Conservation (phyloP, 1,140 invertebrate genomes). For the Papilio machaon region DNA sequence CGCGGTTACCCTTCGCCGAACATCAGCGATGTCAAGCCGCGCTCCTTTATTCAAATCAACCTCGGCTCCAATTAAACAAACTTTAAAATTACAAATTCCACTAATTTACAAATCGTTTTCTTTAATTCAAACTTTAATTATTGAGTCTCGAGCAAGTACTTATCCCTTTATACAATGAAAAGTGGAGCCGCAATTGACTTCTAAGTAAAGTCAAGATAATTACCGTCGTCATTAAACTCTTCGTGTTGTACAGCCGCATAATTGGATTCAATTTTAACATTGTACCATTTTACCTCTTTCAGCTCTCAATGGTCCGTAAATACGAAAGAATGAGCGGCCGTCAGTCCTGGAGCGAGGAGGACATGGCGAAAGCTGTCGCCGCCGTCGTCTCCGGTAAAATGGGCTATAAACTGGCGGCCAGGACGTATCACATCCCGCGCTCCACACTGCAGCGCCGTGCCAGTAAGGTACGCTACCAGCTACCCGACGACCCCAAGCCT, state of each 20-base stretch:
- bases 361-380: slow-evolving; percentile 78
- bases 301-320: slow-evolving; percentile 77
- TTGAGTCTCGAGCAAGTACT: not conserved
- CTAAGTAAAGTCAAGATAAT: slow-evolving; percentile 14
- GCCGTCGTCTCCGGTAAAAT: slow-evolving; percentile 80
- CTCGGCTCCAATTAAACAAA: not conserved
- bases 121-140: not conserved
- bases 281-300: slow-evolving; percentile 47
- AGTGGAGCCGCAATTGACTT: slow-evolving; percentile 13
- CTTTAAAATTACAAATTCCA: not conserved
- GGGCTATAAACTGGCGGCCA: slow-evolving; percentile 78
- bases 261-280: slow-evolving; percentile 12
- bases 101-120: slow-evolving; percentile 25
- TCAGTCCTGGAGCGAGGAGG: slow-evolving; percentile 78
- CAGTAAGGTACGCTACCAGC: slow-evolving; percentile 74
- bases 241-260: not conserved
- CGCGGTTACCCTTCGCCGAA: slow-evolving; percentile 75
- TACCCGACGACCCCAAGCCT: slow-evolving; percentile 73
- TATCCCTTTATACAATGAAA: not conserved
- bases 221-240: not conserved
- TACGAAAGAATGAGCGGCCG: slow-evolving; percentile 81
- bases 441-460: slow-evolving; percentile 75
- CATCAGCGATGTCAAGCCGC: slow-evolving; percentile 54
- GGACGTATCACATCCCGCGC: slow-evolving; percentile 76
- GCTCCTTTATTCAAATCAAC: slow-evolving; percentile 50